A percentile compares a stretch with the other conserved stretches of the same genome.
phyloP scores from a whole-genome alignment of 1,140 invertebrate species.

The Marisa cornuarietis region DNA sequence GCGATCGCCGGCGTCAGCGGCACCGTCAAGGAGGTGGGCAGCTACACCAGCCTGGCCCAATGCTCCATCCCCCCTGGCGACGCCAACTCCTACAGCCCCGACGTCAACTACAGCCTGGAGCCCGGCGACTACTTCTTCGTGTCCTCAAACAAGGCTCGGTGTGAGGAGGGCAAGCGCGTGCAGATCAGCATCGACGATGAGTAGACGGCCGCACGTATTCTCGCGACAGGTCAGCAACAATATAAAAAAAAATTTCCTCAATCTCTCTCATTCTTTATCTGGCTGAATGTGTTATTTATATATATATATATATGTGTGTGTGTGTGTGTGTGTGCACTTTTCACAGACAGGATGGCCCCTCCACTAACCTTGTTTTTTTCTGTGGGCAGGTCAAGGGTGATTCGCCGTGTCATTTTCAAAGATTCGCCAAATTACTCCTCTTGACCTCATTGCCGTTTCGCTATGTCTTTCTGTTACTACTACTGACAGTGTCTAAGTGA shows the following conservation, averaged over 20 bases:
- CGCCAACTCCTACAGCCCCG: no score
- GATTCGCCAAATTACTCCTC: no score
- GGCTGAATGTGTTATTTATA: neutral
- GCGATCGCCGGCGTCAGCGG: neutral
- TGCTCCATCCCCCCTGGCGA: neutral
- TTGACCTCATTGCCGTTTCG: no score
- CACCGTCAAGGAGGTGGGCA: slow-evolving; percentile 5
- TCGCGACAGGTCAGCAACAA: neutral
- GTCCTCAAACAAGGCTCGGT: neutral
- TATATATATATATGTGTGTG: no score
- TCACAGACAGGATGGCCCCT: neutral
- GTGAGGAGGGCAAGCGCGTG: slow-evolving; percentile 2
- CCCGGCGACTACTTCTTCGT: slow-evolving; percentile 23
- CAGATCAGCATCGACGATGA: slow-evolving; percentile 22
- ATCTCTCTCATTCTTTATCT: neutral
- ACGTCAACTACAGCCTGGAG: neutral
- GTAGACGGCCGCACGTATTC: neutral
- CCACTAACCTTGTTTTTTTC: neutral
- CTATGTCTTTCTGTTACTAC: no score
- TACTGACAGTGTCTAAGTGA: no score
- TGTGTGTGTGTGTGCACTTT: neutral
- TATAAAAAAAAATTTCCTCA: neutral
- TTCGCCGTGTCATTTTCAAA: no score
- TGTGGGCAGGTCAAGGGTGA: no score
- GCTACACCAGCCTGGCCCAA: neutral